phyloP scores from a whole-genome alignment of 2,113 vertebrate genomes.

The Anolis carolinensis region DNA sequence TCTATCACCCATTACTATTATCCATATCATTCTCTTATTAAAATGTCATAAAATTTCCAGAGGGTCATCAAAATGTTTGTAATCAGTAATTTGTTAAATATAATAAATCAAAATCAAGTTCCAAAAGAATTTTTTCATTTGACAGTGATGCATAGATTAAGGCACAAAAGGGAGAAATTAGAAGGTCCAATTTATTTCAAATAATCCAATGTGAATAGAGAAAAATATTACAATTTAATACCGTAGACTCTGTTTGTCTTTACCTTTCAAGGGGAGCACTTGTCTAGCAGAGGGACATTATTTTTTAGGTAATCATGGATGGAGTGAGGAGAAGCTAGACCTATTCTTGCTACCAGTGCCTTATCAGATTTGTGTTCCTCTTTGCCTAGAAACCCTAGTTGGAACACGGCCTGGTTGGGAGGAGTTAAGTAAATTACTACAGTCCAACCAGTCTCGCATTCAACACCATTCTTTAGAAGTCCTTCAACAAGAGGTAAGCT shows the following conservation, averaged over 20 bases:
- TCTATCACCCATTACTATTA: no score
- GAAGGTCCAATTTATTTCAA: not conserved
- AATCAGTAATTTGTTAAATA: not conserved
- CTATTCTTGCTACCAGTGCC: not conserved
- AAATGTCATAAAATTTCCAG: not conserved
- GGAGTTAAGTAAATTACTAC: not conserved
- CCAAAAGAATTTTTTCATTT: not conserved
- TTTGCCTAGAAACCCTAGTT: constrained; percentile 4
- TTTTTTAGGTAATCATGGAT: not conserved
- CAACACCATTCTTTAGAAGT: not conserved
- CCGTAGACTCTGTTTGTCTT: not conserved
- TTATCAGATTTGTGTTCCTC: not conserved
- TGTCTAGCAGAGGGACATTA: not conserved
- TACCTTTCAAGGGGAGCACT: not conserved
- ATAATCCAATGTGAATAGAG: no score
- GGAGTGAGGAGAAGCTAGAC: not conserved
- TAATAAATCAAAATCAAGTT: no score
- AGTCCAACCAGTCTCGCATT: not conserved
- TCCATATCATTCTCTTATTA: not conserved
- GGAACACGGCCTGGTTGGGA: not conserved
- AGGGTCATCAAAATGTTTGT: not conserved
- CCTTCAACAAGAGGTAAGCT: not conserved
- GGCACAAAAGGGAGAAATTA: not conserved
- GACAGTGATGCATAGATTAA: no score
- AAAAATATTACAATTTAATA: not conserved